Evolutionary conservation across 2,797 vertebrate species (phyloP), one percentile per base, ranked within the genome.

Genomic region (Hephaestus fuliginosus): DNA sequence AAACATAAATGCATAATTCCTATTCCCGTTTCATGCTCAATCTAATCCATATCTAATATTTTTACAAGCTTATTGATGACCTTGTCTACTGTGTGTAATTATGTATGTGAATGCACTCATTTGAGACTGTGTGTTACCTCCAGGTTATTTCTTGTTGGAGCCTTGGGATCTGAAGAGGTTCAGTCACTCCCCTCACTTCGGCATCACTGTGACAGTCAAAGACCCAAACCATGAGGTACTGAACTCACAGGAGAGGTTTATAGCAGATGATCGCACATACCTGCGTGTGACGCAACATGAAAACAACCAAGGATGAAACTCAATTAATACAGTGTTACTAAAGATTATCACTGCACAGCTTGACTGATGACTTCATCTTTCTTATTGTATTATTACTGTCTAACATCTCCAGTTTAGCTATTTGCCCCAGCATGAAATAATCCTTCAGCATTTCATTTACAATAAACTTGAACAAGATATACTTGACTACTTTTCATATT

Each of bases 141-240:
- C 39, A 99, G 98, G 96, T 2, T 89, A 92, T 81, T 98, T 98
- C 91, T 93, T 97, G 90, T 74, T 97, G 68, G 96, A 98, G 89
- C 93, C 94, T 0, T 98, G 97, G 97, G 92, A 97, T 85, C 7
- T 78, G 10, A 91, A 77, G 14, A 72, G 30, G 3, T 65, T 84
- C 1, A 88, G 88, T 49, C 93, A 95, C 73, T 94, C 95, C 55
- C 95, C 96, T 85, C 97, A 97, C 39, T 88, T 98, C 28, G 97
- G 97, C 43, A 92, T 97, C 93, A 95, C 95, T 71, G 94, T 97
- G 70, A 97, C 94, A 13, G 90, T 98, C 70, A 95, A 89, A 91
- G 96, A 96, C 70, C 96, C 96, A 51, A 70, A 91, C 48, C 76
- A 89, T 63, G 96, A 97, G 95, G 98, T 98, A 95, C 87, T 62